These are phyloP conservation scores for Macrophya annulata DNA, from an alignment of 2,888 invertebrate genomes.

Conservation along the genomic window DNA sequence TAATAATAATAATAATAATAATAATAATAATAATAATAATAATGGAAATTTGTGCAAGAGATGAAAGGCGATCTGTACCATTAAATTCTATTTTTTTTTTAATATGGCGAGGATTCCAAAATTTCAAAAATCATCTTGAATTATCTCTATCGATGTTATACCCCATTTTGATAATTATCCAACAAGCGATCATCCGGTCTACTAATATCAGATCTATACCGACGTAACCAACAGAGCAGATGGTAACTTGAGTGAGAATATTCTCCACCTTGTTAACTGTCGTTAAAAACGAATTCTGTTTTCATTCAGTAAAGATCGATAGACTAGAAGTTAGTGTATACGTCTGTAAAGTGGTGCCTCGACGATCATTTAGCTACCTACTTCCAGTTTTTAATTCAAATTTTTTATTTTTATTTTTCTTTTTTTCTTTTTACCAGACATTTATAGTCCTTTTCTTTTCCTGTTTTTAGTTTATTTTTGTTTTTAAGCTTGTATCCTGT, in stretches of 20 bases:
- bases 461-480: not conserved
- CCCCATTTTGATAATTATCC: not conserved
- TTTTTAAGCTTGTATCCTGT: not conserved
- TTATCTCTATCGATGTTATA: not conserved
- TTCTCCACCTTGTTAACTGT: not conserved
- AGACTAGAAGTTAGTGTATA: not conserved
- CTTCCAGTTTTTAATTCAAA: not conserved
- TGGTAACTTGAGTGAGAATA: not conserved
- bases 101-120: not conserved
- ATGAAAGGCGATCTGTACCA: no score
- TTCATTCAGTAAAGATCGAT: not conserved
- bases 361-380: not conserved
- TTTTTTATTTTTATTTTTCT: not conserved
- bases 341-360: constrained; percentile 19
- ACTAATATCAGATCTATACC: not conserved
- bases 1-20: no score
- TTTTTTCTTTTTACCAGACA: not conserved
- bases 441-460: not conserved
- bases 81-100: no score
- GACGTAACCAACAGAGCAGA: not conserved
- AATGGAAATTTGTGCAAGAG: no score
- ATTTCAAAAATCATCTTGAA: not conserved
- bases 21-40: no score
- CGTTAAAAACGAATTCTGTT: constrained; percentile 21
- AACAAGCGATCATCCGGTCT: not conserved